A percentile compares a stretch with the other conserved stretches of the same genome.
Evolutionary conservation across 2,888 invertebrate genomes (phyloP).

Genomic region (Calliscelio sp.): DNA sequence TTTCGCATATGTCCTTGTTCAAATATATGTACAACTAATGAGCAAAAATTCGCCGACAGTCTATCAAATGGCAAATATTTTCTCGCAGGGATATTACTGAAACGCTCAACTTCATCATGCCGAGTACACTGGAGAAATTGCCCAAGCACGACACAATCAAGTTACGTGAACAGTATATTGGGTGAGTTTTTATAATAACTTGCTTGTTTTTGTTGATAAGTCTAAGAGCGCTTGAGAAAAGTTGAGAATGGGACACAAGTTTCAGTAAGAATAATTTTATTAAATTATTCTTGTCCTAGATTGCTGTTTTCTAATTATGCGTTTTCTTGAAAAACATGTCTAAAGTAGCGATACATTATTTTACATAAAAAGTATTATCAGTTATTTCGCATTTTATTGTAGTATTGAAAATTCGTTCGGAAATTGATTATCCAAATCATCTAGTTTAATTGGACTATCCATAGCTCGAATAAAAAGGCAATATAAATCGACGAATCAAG

Average conservation of each 20-base stretch:
- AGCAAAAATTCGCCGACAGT: neutral
- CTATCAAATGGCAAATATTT: constrained; percentile 44
- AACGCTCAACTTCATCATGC: constrained; percentile 84
- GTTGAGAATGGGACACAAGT: neutral
- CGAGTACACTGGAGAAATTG: constrained; percentile 89
- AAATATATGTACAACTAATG: neutral
- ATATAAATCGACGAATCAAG: constrained; percentile 18
- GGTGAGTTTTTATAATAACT: constrained; percentile 88
- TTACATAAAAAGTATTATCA: too few relatives aligned
- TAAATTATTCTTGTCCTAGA: too few relatives aligned
- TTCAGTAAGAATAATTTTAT: neutral
- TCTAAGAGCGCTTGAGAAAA: constrained; percentile 3
- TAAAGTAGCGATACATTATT: too few relatives aligned
- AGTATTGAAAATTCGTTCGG: too few relatives aligned
- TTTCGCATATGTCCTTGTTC: neutral
- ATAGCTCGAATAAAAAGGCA: neutral
- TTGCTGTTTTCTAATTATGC: too few relatives aligned
- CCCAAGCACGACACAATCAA: constrained; percentile 93
- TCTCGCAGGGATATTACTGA: constrained; percentile 39
- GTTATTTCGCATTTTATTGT: too few relatives aligned
- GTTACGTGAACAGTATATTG: constrained; percentile 93
- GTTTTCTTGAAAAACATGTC: too few relatives aligned
- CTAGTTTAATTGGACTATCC: too few relatives aligned
- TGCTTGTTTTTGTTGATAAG: constrained; percentile 25
- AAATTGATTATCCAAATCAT: too few relatives aligned